Evolutionary conservation across 1,140 invertebrate genomes (phyloP).

Genomic region (Elysia chlorotica): DNA sequence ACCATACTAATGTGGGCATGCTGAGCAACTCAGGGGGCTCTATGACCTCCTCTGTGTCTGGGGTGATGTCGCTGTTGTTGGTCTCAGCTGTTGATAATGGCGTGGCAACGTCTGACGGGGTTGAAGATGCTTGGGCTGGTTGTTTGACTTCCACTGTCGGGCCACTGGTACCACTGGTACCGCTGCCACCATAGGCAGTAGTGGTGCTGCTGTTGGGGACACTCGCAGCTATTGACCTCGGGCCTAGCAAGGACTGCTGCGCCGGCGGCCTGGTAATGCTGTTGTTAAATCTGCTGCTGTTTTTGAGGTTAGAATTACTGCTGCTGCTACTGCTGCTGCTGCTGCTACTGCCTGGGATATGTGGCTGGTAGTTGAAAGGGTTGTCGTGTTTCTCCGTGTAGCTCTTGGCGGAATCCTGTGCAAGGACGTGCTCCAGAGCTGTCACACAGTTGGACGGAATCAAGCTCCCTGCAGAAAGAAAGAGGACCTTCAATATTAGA

Average conservation of each 20-base stretch:
- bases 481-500: no score
- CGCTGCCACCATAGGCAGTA: no score
- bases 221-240: no score
- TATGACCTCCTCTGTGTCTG: not conserved
- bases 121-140: no score
- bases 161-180: no score
- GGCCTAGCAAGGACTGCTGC: no score
- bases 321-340: constrained; percentile 1
- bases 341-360: constrained; percentile 9
- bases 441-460: constrained; percentile 89
- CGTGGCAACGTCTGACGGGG: no score
- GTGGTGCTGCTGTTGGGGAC: no score
- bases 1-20: constrained; percentile 27
- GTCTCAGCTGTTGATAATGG: not conserved
- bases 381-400: constrained; percentile 70
- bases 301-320: not conserved
- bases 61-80: not conserved
- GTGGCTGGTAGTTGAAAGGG: constrained; percentile 17
- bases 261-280: not conserved
- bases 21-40: constrained; percentile 20
- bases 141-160: no score
- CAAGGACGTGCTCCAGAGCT: constrained; percentile 75
- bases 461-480: constrained; percentile 71
- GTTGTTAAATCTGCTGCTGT: not conserved
- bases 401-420: constrained; percentile 80